phyloP scores from a whole-genome alignment of 2,113 vertebrate species.

The Podiceps cristatus region DNA sequence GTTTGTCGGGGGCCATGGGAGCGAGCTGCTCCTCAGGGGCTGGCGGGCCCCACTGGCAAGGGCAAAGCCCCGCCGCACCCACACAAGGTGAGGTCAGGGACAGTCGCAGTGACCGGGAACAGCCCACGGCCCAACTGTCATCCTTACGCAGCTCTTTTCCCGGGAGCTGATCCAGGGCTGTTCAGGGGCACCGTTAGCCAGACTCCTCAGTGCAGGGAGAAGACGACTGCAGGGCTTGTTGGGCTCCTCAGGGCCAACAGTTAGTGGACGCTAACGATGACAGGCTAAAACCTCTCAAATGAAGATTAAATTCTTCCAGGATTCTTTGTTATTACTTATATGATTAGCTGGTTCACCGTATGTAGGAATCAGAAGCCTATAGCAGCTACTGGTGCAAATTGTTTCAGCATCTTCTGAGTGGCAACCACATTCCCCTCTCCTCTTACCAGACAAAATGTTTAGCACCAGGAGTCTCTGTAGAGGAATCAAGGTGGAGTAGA shows the following conservation, averaged over 20 bases:
- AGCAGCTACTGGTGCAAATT: neutral
- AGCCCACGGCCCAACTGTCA: fast-evolving
- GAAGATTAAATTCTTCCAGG: neutral
- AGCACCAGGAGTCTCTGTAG: neutral
- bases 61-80: neutral
- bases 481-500: neutral
- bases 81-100: fast-evolving
- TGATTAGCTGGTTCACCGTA: neutral
- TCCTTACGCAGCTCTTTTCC: neutral
- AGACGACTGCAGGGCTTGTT: neutral
- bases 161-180: neutral
- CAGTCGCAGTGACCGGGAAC: fast-evolving
- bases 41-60: fast-evolving
- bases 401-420: neutral
- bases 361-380: neutral
- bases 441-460: neutral
- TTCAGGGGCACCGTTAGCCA: fast-evolving
- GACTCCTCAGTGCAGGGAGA: neutral
- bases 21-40: fast-evolving
- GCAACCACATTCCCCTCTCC: neutral
- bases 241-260: neutral
- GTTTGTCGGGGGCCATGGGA: neutral
- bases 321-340: neutral
- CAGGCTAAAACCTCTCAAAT: neutral
- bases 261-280: neutral